Percentiles rank a stretch among this genome's conserved stretches.
phyloP scores from a whole-genome alignment of 2,888 invertebrate species.

The Chrysotoxum bicinctum region DNA sequence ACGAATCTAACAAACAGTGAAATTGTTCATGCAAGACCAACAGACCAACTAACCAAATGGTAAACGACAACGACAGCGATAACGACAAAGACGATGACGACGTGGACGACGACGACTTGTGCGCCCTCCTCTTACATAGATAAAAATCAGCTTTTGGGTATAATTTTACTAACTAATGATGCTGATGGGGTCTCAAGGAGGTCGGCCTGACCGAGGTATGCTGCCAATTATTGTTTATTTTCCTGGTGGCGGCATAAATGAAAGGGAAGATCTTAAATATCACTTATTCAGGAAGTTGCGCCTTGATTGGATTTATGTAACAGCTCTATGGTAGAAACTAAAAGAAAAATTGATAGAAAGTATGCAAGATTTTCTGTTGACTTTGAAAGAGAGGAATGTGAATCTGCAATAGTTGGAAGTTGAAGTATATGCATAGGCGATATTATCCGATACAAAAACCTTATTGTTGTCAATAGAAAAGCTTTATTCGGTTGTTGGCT shows the following conservation, averaged over 20 bases:
- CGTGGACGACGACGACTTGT: neutral
- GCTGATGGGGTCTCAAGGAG: conserved; percentile 39
- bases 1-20: conserved; percentile 50
- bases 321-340: neutral
- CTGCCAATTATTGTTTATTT: conserved; percentile 62
- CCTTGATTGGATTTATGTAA: neutral
- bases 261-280: conserved; percentile 32
- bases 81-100: neutral
- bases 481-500: neutral
- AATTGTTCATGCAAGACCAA: conserved; percentile 49
- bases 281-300: conserved; percentile 24
- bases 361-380: conserved; percentile 35
- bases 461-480: neutral
- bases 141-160: conserved; percentile 52
- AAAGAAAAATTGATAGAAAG: neutral
- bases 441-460: conserved; percentile 37
- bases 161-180: conserved; percentile 68
- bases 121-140: conserved; percentile 39
- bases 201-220: conserved; percentile 28
- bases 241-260: conserved; percentile 34
- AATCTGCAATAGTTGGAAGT: neutral
- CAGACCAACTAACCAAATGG: neutral
- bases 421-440: conserved; percentile 18
- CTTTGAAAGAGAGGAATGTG: neutral
- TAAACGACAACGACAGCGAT: neutral